Conservation (phyloP, 2,113 vertebrate genomes). For the Psettodes erumei region DNA sequence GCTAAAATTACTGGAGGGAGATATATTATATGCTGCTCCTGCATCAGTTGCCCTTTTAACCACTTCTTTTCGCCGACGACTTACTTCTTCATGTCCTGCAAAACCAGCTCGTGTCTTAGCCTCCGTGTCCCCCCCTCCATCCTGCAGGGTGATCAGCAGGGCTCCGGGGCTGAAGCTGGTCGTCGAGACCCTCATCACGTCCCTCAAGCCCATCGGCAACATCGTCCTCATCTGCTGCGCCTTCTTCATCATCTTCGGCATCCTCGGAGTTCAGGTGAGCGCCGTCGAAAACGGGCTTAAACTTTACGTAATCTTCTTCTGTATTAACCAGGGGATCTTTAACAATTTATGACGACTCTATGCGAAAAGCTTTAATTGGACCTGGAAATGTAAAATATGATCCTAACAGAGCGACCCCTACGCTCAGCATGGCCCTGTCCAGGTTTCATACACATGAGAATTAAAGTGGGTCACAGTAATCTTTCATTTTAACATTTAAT, state of each 20-base stretch:
- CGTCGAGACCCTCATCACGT: slow-evolving; percentile 97
- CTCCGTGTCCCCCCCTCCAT: neutral
- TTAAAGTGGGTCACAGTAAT: neutral
- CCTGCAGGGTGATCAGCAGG: slow-evolving; percentile 92
- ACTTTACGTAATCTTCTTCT: neutral
- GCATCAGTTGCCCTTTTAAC: neutral
- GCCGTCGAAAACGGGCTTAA: neutral
- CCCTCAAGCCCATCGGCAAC: slow-evolving; percentile 97
- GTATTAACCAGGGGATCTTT: neutral
- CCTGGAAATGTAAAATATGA: neutral
- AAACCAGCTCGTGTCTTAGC: neutral
- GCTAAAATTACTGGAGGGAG: neutral
- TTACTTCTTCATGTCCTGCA: neutral
- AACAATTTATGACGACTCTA: neutral
- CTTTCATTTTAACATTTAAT: neutral
- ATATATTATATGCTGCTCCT: neutral
- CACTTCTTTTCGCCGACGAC: too few species aligned
- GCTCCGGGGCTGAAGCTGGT: slow-evolving; percentile 96
- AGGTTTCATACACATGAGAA: neutral
- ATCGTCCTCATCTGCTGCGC: slow-evolving; percentile 99
- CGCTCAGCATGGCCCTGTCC: neutral
- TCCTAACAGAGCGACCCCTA: neutral
- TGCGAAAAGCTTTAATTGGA: neutral
- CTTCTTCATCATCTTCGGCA: slow-evolving; percentile 99
- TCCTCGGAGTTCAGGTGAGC: slow-evolving; percentile 95